Conservation (phyloP, 53 echinoderm and acorn worm genomes). For the Arbacia lixula region DNA sequence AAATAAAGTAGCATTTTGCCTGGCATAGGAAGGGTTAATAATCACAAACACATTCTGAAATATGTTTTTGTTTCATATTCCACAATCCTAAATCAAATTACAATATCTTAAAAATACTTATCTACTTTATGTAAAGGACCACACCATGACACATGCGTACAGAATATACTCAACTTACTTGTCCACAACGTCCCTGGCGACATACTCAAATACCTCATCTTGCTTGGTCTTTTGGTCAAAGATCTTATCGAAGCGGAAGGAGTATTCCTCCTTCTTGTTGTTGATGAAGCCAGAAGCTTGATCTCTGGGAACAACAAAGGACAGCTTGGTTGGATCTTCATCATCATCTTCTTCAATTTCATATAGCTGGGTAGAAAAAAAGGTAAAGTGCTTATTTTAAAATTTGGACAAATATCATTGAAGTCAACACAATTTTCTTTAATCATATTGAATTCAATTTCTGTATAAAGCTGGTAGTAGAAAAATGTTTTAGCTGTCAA, state of each 20-base stretch:
- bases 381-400: neutral
- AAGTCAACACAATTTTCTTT: no score
- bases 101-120: no score
- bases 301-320: conserved; percentile 87
- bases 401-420: no score
- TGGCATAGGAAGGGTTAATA: neutral
- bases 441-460: no score
- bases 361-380: conserved; percentile 70
- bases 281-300: conserved; percentile 96
- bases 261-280: conserved; percentile 97
- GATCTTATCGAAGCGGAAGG: conserved; percentile 80
- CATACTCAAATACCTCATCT: conserved; percentile 94
- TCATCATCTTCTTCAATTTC: conserved; percentile 92
- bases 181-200: conserved; percentile 93
- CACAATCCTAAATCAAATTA: no score
- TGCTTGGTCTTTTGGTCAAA: conserved; percentile 96
- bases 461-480: no score
- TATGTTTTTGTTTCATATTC: no score
- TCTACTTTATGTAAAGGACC: no score
- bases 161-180: conserved; percentile 66
- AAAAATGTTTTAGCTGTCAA: no score
- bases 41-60: neutral
- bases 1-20: no score
- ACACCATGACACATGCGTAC: no score
- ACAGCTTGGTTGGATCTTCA: conserved; percentile 62